These are phyloP conservation scores for Grammomys surdaster DNA, from an alignment of 2,113 vertebrate species.

Conservation along the genomic window DNA sequence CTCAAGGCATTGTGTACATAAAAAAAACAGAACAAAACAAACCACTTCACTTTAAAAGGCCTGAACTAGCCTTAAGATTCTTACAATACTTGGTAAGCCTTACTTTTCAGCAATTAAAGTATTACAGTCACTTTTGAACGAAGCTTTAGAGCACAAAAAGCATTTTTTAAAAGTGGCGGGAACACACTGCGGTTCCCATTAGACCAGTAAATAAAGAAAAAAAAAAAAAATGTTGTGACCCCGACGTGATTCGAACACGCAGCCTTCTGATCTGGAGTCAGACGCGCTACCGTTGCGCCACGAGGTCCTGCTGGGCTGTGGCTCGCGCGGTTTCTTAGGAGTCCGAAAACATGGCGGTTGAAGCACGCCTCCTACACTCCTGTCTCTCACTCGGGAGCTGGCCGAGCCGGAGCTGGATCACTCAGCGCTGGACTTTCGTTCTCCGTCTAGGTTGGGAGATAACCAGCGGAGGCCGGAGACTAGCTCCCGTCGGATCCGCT, in stretches of 20 bases:
- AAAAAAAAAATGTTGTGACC: slow-evolving; percentile 70
- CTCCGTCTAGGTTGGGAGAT: rapidly evolving
- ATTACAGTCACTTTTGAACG: not conserved
- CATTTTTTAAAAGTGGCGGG: slow-evolving; percentile 50
- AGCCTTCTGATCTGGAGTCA: slow-evolving; percentile 91
- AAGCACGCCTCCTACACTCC: rapidly evolving
- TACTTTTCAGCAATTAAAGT: not conserved
- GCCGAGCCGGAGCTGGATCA: rapidly evolving
- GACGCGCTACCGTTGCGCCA: slow-evolving; percentile 90
- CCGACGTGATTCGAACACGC: slow-evolving; percentile 90
- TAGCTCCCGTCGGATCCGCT: rapidly evolving
- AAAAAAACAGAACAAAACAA: not conserved
- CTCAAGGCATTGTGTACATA: not conserved
- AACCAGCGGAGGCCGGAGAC: rapidly evolving
- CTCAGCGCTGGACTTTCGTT: rapidly evolving
- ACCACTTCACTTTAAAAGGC: not conserved
- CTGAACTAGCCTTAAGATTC: not conserved
- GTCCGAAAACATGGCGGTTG: rapidly evolving
- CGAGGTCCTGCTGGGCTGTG: slow-evolving; percentile 78
- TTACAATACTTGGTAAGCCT: rapidly evolving
- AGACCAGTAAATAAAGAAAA: rapidly evolving
- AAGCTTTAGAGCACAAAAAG: not conserved
- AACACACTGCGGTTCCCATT: not conserved
- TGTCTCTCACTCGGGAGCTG: rapidly evolving
- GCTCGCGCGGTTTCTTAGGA: rapidly evolving